Percentiles rank a stretch among this genome's conserved stretches.
Conservation (phyloP, 2,888 invertebrate genomes). For the Nemurella pictetii region DNA sequence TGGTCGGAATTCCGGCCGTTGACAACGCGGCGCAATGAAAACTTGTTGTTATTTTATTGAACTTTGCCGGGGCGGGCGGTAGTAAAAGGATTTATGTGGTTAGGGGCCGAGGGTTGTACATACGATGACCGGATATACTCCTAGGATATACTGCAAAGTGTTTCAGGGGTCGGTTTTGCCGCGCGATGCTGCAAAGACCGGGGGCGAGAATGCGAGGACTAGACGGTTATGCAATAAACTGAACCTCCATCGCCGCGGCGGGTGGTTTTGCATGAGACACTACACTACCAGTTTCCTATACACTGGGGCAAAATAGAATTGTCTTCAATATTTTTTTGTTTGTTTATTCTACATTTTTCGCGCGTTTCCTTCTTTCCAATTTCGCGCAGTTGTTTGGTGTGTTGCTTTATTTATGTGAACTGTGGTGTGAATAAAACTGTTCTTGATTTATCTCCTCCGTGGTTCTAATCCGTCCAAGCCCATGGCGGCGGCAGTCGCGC, state of each 20-base stretch:
- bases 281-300: background rate
- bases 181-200: conserved; percentile 16
- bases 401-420: conserved; percentile 31
- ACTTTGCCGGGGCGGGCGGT: conserved; percentile 6
- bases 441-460: conserved; percentile 23
- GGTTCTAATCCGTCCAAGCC: conserved; percentile 27
- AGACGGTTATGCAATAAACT: conserved; percentile 30
- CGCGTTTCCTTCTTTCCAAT: conserved; percentile 30
- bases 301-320: conserved; percentile 25
- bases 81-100: conserved; percentile 31
- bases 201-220: conserved; percentile 11
- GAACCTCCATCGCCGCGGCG: background rate
- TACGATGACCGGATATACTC: conserved; percentile 25
- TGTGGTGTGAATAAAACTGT: conserved; percentile 28
- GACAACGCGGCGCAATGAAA: background rate
- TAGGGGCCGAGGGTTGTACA: conserved; percentile 17
- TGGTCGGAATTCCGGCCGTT: conserved; percentile 22
- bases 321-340: conserved; percentile 22
- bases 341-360: conserved; percentile 7
- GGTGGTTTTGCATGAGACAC: conserved; percentile 31
- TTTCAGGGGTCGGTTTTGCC: conserved; percentile 4
- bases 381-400: conserved; percentile 31
- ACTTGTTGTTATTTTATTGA: conserved; percentile 32
- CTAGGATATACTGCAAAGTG: conserved; percentile 31
- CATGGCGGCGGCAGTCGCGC: conserved; percentile 9